Evolutionary conservation across 2,113 vertebrate genomes (phyloP).

Genomic region (Cynocephalus volans): DNA sequence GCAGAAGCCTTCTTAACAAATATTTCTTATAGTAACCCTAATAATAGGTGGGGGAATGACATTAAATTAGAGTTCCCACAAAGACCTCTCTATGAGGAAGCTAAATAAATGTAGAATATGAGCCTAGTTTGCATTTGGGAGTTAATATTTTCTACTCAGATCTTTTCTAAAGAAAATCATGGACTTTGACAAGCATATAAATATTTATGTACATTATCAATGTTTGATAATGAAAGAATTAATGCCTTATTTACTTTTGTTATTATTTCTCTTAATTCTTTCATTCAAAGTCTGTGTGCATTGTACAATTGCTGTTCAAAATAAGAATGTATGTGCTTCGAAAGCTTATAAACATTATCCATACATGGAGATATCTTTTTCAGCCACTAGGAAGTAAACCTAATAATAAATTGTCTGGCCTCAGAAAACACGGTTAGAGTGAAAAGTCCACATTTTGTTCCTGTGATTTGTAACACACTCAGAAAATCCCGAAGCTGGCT

Average conservation of each 20-base stretch:
- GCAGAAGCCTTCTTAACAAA: neutral
- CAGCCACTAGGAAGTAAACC: constrained; percentile 62
- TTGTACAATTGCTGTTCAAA: neutral
- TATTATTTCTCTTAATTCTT: constrained; percentile 52
- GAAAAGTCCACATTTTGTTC: constrained; percentile 82
- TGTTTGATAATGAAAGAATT: constrained; percentile 24
- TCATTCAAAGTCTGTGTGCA: neutral
- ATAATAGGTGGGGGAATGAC: neutral
- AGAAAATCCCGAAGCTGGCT: constrained; percentile 73
- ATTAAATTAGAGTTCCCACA: neutral
- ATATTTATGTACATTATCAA: neutral
- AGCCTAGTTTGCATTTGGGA: neutral
- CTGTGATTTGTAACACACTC: constrained; percentile 74
- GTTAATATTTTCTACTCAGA: neutral
- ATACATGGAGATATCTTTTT: constrained; percentile 64
- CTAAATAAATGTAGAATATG: neutral
- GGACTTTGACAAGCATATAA: neutral
- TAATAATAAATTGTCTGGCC: constrained; percentile 78
- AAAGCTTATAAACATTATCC: constrained; percentile 53
- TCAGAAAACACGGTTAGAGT: constrained; percentile 69
- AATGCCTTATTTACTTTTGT: constrained; percentile 16
- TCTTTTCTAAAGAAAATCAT: neutral
- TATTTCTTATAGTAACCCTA: neutral
- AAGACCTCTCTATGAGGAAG: neutral
- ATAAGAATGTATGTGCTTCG: constrained; percentile 18